phyloP scores from a whole-genome alignment of 2,888 invertebrate species.

The Drosophila infuscata region DNA sequence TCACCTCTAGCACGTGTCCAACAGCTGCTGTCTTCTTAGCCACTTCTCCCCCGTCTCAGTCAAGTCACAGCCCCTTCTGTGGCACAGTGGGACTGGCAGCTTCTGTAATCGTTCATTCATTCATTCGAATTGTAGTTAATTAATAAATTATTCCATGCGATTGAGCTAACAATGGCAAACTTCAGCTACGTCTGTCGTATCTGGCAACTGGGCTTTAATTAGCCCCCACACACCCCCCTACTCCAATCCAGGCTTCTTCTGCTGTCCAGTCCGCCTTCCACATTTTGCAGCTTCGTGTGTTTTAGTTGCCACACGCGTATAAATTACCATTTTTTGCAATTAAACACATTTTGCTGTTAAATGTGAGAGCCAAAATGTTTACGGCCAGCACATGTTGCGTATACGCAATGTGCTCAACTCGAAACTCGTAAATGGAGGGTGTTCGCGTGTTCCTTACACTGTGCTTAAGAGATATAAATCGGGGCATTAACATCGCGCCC shows the following conservation, averaged over 20 bases:
- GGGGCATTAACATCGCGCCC: conserved; percentile 45
- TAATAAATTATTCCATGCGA: conserved; percentile 80
- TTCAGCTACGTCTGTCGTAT: conserved; percentile 44
- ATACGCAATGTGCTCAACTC: conserved; percentile 59
- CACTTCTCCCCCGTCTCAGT: background rate
- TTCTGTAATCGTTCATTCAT: conserved; percentile 76
- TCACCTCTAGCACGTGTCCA: conserved; percentile 10
- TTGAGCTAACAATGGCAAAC: conserved; percentile 76
- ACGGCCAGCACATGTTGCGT: conserved; percentile 61
- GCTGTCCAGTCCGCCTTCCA: conserved; percentile 9
- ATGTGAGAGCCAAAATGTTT: conserved; percentile 53
- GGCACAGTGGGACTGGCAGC: conserved; percentile 30
- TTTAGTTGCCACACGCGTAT: conserved; percentile 44
- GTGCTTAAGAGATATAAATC: conserved; percentile 61
- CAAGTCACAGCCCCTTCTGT: background rate
- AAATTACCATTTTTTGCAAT: conserved; percentile 63
- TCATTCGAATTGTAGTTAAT: conserved; percentile 80
- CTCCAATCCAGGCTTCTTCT: background rate
- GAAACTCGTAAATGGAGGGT: conserved; percentile 60
- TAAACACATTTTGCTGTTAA: conserved; percentile 72
- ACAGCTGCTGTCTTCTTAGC: conserved; percentile 23
- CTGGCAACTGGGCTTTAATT: conserved; percentile 56
- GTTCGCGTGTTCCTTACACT: conserved; percentile 38
- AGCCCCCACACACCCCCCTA: conserved; percentile 18
- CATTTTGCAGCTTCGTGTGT: background rate